phyloP scores from a whole-genome alignment of 2,113 vertebrate genomes.

The Chaetura pelagica region DNA sequence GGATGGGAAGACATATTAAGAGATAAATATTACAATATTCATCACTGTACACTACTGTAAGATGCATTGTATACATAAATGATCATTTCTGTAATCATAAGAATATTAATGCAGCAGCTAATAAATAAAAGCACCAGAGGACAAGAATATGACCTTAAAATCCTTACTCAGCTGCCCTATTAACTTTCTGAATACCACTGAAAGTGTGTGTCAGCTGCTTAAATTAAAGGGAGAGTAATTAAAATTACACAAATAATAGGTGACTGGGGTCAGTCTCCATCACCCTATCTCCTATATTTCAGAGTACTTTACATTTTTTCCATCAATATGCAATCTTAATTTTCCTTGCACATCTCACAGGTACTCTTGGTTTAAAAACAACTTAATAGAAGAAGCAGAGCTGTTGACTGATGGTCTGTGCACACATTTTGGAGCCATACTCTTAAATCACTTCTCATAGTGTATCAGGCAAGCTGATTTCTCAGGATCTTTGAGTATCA shows the following conservation, averaged over 20 bases:
- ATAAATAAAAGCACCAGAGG: constrained; percentile 67
- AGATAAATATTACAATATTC: constrained; percentile 7
- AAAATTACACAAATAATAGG: constrained; percentile 78
- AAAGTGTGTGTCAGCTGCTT: constrained; percentile 72
- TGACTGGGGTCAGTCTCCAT: constrained; percentile 68
- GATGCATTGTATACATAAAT: constrained; percentile 34
- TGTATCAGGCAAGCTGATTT: neutral
- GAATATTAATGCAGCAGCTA: constrained; percentile 42
- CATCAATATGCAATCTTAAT: constrained; percentile 75
- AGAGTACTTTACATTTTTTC: constrained; percentile 71
- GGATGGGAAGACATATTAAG: neutral
- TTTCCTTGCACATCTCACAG: constrained; percentile 44
- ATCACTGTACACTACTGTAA: constrained; percentile 11
- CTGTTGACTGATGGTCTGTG: neutral
- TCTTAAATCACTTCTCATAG: neutral
- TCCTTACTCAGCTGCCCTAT: constrained; percentile 73
- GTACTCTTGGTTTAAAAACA: constrained; percentile 32
- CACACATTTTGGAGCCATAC: neutral
- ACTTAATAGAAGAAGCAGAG: neutral
- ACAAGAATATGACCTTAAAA: constrained; percentile 70
- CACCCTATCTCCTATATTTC: constrained; percentile 68
- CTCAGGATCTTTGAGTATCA: neutral
- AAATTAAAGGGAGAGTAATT: constrained; percentile 77
- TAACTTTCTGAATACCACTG: constrained; percentile 75
- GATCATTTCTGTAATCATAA: constrained; percentile 51